Conservation (phyloP, 2,888 invertebrate species). For the Aphidoletes aphidimyza region DNA sequence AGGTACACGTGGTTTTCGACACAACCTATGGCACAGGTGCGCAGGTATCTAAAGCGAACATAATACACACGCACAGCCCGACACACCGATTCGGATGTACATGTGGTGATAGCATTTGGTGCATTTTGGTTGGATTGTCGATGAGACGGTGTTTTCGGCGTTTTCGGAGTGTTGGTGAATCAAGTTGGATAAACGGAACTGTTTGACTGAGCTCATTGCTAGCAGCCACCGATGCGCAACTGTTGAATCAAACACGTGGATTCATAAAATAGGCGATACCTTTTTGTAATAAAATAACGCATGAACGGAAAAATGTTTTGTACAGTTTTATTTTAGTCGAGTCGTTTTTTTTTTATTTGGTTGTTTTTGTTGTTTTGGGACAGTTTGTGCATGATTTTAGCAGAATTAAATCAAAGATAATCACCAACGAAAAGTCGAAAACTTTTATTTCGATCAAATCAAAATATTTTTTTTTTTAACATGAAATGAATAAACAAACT, state of each 20-base stretch:
- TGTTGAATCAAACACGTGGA: slow-evolving; percentile 51
- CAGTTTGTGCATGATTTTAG: no score
- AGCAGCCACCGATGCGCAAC: slow-evolving; percentile 2
- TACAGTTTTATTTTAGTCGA: no score
- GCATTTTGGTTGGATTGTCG: slow-evolving; percentile 53
- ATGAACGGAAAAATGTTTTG: no score
- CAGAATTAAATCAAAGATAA: no score
- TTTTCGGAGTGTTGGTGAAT: slow-evolving; percentile 40
- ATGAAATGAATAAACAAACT: background rate
- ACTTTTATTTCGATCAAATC: background rate
- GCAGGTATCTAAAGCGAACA: slow-evolving; percentile 35
- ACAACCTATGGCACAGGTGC: slow-evolving; percentile 25
- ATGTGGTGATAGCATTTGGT: background rate
- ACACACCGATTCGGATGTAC: slow-evolving; percentile 1
- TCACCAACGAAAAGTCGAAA: background rate
- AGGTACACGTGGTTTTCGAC: background rate
- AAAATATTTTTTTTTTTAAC: background rate
- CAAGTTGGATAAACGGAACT: background rate
- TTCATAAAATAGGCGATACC: slow-evolving; percentile 38
- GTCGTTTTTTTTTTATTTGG: background rate
- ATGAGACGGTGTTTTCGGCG: slow-evolving; percentile 21
- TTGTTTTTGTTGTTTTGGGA: background rate
- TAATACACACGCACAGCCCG: background rate
- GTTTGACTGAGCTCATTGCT: background rate
- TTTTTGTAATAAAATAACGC: background rate